Evolutionary conservation across 2,113 vertebrate species (phyloP), one percentile per base, ranked within the genome.

Genomic region (Stigmatopora argus): DNA sequence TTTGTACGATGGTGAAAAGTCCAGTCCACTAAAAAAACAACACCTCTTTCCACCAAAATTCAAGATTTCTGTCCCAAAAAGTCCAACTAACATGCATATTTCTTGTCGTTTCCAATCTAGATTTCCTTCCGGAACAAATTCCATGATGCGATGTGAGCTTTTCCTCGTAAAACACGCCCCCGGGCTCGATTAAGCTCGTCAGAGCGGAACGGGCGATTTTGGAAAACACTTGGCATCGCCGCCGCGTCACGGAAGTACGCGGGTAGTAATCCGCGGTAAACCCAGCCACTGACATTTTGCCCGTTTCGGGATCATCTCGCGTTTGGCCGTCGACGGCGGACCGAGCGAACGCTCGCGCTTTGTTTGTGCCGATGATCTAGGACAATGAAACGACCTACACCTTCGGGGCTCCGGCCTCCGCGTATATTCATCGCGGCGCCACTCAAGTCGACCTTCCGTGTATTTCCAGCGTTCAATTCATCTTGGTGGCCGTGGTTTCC

Each of bases 301-400:
- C 57, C 57, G 6, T 13, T 60, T 19, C 17, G 38, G 57, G 34
- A 60, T 60, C 41, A 60, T 41, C 57, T 41, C 57, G 41, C 41
- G 19, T 23, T 8, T 15, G 19, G 12, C 53, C 7, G 1, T 23
- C 3, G 38, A 1, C 15, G 59, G 38, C 41, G 21, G n/a, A 9
- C 58, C 19, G n/a, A 44, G 71, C 61, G 59, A 12, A 34, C 17
- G 23, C 47, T 52, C 64, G 63, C 61, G 73, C 56, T 79, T 41
- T 49, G 58, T 58, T 15, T 65, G 71, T 64, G 66, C 62, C 62
- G 63, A 82, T 46, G 68, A 62, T 51, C 13, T 5, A n/a, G 76
- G 78, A 80, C 79, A 85, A 84, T 83, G 65, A 81, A 83, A 64
- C 80, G 80, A 85, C 77, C 85, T 70, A 71, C 77, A 71, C 79